These are phyloP conservation scores for Poeciliopsis gracilis DNA, from an alignment of 2,797 vertebrate genomes.

Conservation along the genomic window DNA sequence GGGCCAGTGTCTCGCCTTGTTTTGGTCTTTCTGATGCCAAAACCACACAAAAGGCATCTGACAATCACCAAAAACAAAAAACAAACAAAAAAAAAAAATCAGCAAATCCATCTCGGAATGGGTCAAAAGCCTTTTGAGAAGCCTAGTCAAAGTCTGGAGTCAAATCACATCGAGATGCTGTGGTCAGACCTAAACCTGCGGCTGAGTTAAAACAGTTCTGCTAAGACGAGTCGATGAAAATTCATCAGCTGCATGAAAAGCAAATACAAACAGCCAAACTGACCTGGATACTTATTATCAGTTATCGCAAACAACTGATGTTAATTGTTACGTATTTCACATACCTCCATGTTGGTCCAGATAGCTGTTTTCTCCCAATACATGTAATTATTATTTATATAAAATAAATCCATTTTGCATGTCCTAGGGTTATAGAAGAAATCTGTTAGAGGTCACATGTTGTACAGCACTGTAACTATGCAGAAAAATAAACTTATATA, in stretches of 20 bases:
- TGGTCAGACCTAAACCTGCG: neutral
- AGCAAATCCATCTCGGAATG: neutral
- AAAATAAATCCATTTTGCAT: neutral
- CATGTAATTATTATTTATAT: neutral
- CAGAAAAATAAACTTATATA: neutral
- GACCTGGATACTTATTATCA: neutral
- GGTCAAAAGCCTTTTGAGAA: neutral
- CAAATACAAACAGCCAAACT: neutral
- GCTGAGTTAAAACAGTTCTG: neutral
- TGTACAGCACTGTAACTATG: neutral
- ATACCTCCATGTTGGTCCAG: neutral
- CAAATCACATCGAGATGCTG: neutral
- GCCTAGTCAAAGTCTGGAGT: neutral
- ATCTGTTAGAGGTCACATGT: neutral
- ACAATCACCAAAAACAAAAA: neutral
- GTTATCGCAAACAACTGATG: neutral
- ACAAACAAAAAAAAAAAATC: neutral
- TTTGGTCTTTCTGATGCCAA: too few species aligned
- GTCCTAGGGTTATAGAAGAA: neutral
- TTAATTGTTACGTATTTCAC: neutral
- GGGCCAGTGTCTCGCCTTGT: too few species aligned
- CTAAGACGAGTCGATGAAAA: neutral
- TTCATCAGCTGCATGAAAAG: neutral
- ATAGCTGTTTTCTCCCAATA: neutral
- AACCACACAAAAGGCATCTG: neutral